Conservation (phyloP, 2,888 invertebrate genomes). For the Melinaea marsaeus region DNA sequence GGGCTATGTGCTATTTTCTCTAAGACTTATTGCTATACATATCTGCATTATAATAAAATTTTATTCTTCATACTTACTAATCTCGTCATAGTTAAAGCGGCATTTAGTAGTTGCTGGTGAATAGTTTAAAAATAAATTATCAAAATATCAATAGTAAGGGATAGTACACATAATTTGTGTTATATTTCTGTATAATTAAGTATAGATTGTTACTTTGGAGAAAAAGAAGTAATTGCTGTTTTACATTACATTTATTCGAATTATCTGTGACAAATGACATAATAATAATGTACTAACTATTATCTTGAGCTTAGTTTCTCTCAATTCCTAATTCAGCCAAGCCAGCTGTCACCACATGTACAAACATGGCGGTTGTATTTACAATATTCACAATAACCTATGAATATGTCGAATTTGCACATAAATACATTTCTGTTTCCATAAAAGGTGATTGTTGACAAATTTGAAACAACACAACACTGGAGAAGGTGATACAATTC, state of each 20-base stretch:
- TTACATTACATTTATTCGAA: conserved; percentile 66
- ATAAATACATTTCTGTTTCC: conserved; percentile 1
- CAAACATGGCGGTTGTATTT: conserved; percentile 46
- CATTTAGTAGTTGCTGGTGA: no score
- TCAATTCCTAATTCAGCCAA: conserved; percentile 74
- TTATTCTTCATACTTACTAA: no score
- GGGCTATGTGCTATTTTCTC: no score
- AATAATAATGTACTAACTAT: conserved; percentile 61
- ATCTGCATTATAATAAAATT: no score
- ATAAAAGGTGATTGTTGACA: background rate
- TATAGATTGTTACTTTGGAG: background rate
- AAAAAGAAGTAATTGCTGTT: conserved; percentile 25
- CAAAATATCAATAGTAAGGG: no score
- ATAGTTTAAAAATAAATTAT: no score
- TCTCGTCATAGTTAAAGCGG: no score
- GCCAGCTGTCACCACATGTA: conserved; percentile 51
- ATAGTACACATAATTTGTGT: no score
- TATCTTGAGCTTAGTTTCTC: conserved; percentile 71
- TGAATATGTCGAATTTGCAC: background rate
- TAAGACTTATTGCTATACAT: no score
- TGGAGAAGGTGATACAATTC: background rate
- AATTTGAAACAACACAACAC: background rate
- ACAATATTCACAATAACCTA: conserved; percentile 40
- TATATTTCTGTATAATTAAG: no score
- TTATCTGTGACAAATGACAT: conserved; percentile 71